phyloP scores from a whole-genome alignment of 2,888 invertebrate genomes.

The Melangyna quadrimaculata region DNA sequence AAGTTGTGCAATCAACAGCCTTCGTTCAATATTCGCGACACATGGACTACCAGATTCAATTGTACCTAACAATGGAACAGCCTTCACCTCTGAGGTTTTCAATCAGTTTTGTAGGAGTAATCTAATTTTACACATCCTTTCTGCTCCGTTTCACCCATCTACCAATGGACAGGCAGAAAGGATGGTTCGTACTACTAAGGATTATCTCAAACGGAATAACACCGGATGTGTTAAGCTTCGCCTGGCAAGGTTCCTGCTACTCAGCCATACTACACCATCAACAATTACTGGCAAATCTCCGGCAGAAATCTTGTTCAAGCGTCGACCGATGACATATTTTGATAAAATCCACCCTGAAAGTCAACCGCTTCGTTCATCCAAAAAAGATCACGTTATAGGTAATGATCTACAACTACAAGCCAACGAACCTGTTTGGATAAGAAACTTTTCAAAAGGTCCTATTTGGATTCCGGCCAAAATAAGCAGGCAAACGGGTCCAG shows the following conservation, averaged over 20 bases:
- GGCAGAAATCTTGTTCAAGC: not conserved
- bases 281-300: not conserved
- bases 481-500: slow-evolving; percentile 4
- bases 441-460: not conserved
- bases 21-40: no score
- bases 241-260: no score
- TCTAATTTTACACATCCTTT: no score
- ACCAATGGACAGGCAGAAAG: no score
- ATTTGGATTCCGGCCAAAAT: not conserved
- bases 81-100: no score
- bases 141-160: no score
- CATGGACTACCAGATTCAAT: no score
- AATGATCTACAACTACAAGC: not conserved
- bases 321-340: not conserved
- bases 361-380: not conserved
- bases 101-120: no score
- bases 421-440: slow-evolving; percentile 8
- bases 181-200: not conserved
- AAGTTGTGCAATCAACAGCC: no score
- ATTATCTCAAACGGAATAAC: not conserved
- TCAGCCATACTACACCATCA: no score
- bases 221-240: not conserved
- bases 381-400: not conserved
- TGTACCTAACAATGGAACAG: no score
- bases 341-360: no score